Conservation (phyloP, 2,888 invertebrate genomes). For the Nephrotoma appendiculata region DNA sequence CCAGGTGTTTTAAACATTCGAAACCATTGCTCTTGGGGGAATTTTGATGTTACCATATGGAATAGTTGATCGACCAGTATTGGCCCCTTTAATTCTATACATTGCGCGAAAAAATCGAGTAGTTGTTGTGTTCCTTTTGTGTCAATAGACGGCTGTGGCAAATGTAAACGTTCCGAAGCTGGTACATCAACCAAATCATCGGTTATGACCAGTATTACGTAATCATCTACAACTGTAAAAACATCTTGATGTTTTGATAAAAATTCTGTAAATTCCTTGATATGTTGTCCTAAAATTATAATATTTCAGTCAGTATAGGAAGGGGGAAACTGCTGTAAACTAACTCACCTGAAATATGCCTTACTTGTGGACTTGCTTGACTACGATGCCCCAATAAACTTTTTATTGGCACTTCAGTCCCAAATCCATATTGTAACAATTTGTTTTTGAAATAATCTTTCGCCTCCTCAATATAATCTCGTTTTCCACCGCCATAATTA, state of each 20-base stretch:
- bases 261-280: slow-evolving; percentile 88
- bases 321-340: not conserved
- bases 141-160: slow-evolving; percentile 66
- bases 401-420: slow-evolving; percentile 92
- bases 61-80: slow-evolving; percentile 79
- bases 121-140: slow-evolving; percentile 70
- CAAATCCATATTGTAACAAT: slow-evolving; percentile 87
- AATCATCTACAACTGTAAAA: slow-evolving; percentile 74
- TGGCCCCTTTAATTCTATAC: slow-evolving; percentile 67
- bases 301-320: not conserved
- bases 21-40: slow-evolving; percentile 64
- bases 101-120: slow-evolving; percentile 67
- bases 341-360: slow-evolving; percentile 68
- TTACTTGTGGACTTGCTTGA: slow-evolving; percentile 91
- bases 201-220: slow-evolving; percentile 63
- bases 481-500: slow-evolving; percentile 41
- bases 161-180: slow-evolving; percentile 47
- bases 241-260: slow-evolving; percentile 68
- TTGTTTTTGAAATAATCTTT: slow-evolving; percentile 95
- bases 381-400: slow-evolving; percentile 92
- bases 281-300: slow-evolving; percentile 52
- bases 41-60: slow-evolving; percentile 60
- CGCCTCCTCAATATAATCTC: slow-evolving; percentile 90
- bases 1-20: slow-evolving; percentile 82
- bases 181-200: slow-evolving; percentile 51